Base-by-base conservation (phyloP, 1,140 invertebrate species). In the Musca domestica region DNA sequence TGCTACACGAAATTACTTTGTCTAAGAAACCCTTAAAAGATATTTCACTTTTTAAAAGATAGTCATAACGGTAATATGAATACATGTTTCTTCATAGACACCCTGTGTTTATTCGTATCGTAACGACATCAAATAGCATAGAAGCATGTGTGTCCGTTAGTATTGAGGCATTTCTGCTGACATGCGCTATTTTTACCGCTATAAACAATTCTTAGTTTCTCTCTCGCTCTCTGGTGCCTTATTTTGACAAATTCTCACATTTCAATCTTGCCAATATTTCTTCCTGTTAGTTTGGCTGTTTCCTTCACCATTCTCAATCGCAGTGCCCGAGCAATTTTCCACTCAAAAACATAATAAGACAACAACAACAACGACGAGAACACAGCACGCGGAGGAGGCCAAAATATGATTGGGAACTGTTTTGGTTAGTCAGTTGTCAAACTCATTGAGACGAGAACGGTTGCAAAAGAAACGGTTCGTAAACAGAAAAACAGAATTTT, bases 391-490 rank as follows among this genome's bases (percentile, higher is more conserved):
- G 34, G 34, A 41, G 10, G 34, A 41, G 12, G 34, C 34, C 34
- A 41, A 41, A 41, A 41, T 61, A 34, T 30, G 27, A 61, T 34
- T 61, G 30, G 30, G 56, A 61, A 61, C 10, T 12, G 34, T 41
- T 41, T 5, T 5, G 34, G 6, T 41, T 12, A 9, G 34, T 41
- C 22, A 61, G 56, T 61, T 61, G 56, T 61, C 56, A 61, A 61
- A 61, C 56, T 61, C 56, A 61, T 61, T 61, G 56, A 41, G 27
- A 34, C 56, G 30, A 61, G 56, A 61, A 61, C 56, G 56, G 52
- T 41, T 41, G 34, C 34, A 41, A 41, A 41, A 5, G 34, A 41
- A 41, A 56, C 52, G 52, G 52, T 12, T n/a, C 25, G 15, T 54
- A 23, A 54, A 54, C 15, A 56, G 27, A 15, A 27, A 15, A 56